Conservation (phyloP, 2,888 invertebrate species). For the Ophioninae sp. region DNA sequence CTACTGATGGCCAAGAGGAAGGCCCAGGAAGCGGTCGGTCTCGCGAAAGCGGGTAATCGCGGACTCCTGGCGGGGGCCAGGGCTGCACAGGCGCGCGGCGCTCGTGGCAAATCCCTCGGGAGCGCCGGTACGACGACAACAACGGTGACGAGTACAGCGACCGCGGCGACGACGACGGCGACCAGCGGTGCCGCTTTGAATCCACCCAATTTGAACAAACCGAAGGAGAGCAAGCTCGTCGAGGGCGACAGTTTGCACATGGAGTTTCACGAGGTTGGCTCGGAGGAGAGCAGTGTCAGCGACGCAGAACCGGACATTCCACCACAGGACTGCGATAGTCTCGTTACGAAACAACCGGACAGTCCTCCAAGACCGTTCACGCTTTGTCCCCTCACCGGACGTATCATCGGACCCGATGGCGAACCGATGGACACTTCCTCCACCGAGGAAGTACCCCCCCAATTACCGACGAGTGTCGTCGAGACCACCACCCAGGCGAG, state of each 20-base stretch:
- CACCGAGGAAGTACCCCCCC: constrained; percentile 65
- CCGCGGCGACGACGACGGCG: constrained; percentile 10
- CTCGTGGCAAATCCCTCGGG: constrained; percentile 68
- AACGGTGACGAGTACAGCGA: constrained; percentile 6
- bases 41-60: constrained; percentile 71
- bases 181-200: constrained; percentile 30
- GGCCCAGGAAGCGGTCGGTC: constrained; percentile 78
- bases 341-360: constrained; percentile 83
- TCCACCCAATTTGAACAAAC: constrained; percentile 68
- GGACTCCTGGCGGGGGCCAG: constrained; percentile 70
- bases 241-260: constrained; percentile 80
- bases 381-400: constrained; percentile 87
- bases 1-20: constrained; percentile 78
- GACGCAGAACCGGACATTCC: constrained; percentile 86
- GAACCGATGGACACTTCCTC: constrained; percentile 78
- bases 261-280: constrained; percentile 80
- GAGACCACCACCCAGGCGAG: constrained; percentile 60
- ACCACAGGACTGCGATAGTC: constrained; percentile 77
- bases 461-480: constrained; percentile 57
- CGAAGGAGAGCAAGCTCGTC: constrained; percentile 79
- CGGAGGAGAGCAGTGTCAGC: constrained; percentile 82
- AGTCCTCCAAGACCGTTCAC: constrained; percentile 87
- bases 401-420: constrained; percentile 78
- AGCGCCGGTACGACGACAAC: constrained; percentile 12
- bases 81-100: constrained; percentile 64